These are phyloP conservation scores for Rhinoptilus africanus DNA, from an alignment of 2,113 vertebrate species.

Conservation along the genomic window DNA sequence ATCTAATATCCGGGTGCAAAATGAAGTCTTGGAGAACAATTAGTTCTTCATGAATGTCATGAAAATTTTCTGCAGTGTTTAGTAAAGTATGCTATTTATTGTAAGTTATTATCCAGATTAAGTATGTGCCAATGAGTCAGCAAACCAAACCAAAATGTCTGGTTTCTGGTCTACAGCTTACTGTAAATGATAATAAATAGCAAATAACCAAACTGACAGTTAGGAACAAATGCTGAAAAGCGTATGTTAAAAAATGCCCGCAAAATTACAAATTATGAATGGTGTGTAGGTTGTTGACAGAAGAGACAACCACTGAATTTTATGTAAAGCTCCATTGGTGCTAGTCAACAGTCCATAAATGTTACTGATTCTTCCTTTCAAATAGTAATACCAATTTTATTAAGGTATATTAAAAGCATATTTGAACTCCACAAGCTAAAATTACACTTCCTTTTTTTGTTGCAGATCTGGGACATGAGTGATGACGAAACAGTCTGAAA, in stretches of 20 bases:
- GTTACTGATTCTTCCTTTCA: neutral
- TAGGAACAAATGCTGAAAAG: neutral
- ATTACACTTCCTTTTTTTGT: neutral
- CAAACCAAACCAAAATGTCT: neutral
- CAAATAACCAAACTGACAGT: neutral
- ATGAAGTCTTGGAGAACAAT: neutral
- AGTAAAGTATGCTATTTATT: neutral
- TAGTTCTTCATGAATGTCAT: neutral
- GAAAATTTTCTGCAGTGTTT: neutral
- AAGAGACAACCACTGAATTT: neutral
- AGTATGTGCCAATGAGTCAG: neutral
- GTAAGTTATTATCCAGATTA: neutral
- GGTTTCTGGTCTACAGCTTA: neutral
- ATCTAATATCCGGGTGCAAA: neutral
- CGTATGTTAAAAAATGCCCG: neutral
- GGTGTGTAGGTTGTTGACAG: neutral
- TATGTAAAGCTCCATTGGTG: neutral
- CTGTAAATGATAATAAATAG: neutral
- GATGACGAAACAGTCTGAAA: conserved; percentile 93
- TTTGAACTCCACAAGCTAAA: neutral
- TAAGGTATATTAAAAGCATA: neutral
- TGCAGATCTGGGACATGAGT: conserved; percentile 99
- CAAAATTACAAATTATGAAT: neutral
- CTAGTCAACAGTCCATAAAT: neutral
- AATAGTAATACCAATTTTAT: neutral